These are phyloP conservation scores for Achlya flavicornis DNA, from an alignment of 2,888 invertebrate genomes.

Conservation along the genomic window DNA sequence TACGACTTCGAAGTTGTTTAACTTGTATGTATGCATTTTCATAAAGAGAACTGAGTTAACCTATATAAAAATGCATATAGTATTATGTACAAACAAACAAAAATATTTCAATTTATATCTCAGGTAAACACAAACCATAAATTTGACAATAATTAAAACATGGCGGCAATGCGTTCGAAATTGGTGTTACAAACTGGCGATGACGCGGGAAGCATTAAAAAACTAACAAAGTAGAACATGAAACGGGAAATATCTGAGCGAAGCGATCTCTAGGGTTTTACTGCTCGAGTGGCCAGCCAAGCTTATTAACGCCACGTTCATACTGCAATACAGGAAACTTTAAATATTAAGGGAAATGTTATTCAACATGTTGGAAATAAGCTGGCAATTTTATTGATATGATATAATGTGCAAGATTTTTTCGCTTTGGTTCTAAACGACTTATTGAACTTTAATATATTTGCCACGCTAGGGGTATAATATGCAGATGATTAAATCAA, in stretches of 20 bases:
- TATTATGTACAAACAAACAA: too few relatives aligned
- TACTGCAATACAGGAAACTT: constrained; percentile 16
- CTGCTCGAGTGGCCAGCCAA: constrained; percentile 27
- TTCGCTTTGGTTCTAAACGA: too few relatives aligned
- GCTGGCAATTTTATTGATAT: background rate
- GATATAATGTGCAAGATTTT: too few relatives aligned
- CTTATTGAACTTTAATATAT: too few relatives aligned
- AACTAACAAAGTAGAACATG: constrained; percentile 42
- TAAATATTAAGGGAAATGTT: background rate
- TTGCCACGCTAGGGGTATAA: too few relatives aligned
- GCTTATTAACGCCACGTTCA: constrained; percentile 26
- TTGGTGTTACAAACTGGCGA: constrained; percentile 26
- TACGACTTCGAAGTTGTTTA: too few relatives aligned
- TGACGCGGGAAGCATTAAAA: constrained; percentile 32
- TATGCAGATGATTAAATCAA: too few relatives aligned
- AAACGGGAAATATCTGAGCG: constrained; percentile 35
- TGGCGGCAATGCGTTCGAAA: constrained; percentile 28
- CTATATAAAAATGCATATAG: too few relatives aligned
- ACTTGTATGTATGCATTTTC: too few relatives aligned
- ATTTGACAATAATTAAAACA: constrained; percentile 25
- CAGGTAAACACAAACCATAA: constrained; percentile 2
- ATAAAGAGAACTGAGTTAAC: too few relatives aligned
- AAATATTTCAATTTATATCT: too few relatives aligned
- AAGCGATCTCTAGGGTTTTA: constrained; percentile 37
- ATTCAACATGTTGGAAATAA: background rate